phyloP scores from a whole-genome alignment of 2,888 invertebrate species.

The Enchytraeus crypticus region DNA sequence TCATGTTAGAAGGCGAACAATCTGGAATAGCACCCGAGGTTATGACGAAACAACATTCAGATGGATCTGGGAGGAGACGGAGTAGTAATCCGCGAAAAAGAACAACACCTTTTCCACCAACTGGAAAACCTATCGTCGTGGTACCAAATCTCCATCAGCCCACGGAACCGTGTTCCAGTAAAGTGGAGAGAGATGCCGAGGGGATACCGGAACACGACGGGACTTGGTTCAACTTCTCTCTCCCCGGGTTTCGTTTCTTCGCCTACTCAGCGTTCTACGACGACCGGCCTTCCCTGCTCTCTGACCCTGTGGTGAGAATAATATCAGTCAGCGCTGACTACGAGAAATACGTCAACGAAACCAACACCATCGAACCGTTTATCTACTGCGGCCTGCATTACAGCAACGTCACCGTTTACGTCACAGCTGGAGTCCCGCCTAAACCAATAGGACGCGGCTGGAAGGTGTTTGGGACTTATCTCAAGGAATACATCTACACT shows the following conservation, averaged over 20 bases:
- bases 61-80: no score
- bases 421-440: background rate
- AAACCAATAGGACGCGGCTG: conserved; percentile 14
- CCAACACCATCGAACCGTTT: background rate
- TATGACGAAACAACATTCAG: no score
- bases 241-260: background rate
- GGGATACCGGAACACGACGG: background rate
- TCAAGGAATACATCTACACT: conserved; percentile 5
- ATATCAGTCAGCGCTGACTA: conserved; percentile 9
- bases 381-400: conserved; percentile 11
- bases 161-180: no score
- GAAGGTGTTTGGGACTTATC: background rate
- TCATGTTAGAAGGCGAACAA: no score
- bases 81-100: no score
- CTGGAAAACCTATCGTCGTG: no score
- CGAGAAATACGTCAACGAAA: background rate
- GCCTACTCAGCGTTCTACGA: conserved; percentile 19
- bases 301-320: conserved; percentile 4
- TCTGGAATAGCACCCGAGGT: no score
- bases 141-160: no score
- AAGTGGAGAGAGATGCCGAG: no score
- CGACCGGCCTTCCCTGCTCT: conserved; percentile 10
- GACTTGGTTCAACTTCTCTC: background rate
- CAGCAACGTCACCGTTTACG: background rate
- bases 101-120: no score